Evolutionary conservation across 2,888 invertebrate species (phyloP).

Genomic region (Harpagoxenus sublaevis): DNA sequence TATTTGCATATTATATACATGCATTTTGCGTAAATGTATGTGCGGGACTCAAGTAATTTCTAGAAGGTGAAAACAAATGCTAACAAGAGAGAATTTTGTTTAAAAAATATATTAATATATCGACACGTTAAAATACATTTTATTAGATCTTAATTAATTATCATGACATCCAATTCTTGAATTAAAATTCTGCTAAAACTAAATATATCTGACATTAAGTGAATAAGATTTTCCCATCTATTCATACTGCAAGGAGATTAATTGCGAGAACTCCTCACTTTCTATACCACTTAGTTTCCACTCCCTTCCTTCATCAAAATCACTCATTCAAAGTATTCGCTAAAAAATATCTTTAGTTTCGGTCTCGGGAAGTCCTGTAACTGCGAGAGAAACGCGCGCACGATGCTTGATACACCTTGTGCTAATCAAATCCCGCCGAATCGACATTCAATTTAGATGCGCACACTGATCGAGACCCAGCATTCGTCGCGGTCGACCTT

Average conservation of each 20-base stretch:
- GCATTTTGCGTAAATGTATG: no score
- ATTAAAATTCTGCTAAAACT: not conserved
- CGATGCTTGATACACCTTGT: not conserved
- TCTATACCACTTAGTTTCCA: not conserved
- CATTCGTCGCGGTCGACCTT: constrained; percentile 46
- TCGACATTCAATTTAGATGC: constrained; percentile 40
- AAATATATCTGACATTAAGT: not conserved
- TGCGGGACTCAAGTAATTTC: no score
- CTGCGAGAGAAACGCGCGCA: not conserved
- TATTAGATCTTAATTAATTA: not conserved
- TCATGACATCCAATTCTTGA: not conserved
- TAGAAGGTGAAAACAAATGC: no score
- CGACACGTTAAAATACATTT: not conserved
- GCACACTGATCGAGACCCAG: constrained; percentile 13
- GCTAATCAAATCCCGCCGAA: constrained; percentile 27
- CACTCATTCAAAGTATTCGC: not conserved
- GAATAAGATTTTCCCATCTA: not conserved
- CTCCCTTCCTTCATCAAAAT: not conserved
- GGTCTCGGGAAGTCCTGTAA: not conserved
- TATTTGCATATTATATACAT: no score
- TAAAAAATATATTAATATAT: not conserved
- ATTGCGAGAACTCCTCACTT: constrained; percentile 1
- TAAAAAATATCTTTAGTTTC: not conserved
- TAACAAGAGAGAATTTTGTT: no score
- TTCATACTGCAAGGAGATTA: not conserved